These are phyloP conservation scores for Drosophila suzukii DNA, from an alignment of 1,140 invertebrate genomes.

Conservation along the genomic window DNA sequence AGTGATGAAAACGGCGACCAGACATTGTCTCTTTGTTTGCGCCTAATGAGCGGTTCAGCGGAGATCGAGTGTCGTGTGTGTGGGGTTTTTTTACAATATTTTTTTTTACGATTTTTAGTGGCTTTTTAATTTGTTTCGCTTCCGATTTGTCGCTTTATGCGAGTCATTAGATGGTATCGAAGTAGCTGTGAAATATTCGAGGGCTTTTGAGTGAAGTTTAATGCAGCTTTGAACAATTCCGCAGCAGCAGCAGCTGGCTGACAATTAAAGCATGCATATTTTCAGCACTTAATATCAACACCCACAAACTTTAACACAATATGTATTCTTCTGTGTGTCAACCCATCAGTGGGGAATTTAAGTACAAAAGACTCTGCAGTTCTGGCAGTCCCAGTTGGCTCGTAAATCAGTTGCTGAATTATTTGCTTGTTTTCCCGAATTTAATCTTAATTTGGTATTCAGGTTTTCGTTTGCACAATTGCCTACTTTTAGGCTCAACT, in stretches of 20 bases:
- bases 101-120: conserved; percentile 45
- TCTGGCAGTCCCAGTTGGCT: conserved; percentile 24
- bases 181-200: conserved; percentile 43
- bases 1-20: conserved; percentile 9
- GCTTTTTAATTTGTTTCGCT: conserved; percentile 71
- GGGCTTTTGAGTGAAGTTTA: conserved; percentile 19
- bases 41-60: conserved; percentile 55
- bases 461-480: conserved; percentile 20
- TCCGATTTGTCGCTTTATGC: conserved; percentile 67
- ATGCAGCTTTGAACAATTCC: conserved; percentile 18
- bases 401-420: conserved; percentile 45
- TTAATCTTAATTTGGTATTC: conserved; percentile 44
- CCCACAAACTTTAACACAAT: conserved; percentile 25
- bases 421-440: conserved; percentile 25
- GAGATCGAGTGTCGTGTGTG: conserved; percentile 46
- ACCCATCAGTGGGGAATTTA: conserved; percentile 2
- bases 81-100: conserved; percentile 37
- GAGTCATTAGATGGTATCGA: conserved; percentile 72
- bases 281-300: conserved; percentile 60
- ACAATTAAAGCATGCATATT: conserved; percentile 51
- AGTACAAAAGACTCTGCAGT: conserved; percentile 17
- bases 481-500: conserved; percentile 51
- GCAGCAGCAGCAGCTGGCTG: conserved; percentile 20
- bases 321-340: neutral
- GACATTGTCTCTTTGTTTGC: conserved; percentile 55